phyloP scores from a whole-genome alignment of 2,113 vertebrate genomes.

The Melanotaenia duboulayi region DNA sequence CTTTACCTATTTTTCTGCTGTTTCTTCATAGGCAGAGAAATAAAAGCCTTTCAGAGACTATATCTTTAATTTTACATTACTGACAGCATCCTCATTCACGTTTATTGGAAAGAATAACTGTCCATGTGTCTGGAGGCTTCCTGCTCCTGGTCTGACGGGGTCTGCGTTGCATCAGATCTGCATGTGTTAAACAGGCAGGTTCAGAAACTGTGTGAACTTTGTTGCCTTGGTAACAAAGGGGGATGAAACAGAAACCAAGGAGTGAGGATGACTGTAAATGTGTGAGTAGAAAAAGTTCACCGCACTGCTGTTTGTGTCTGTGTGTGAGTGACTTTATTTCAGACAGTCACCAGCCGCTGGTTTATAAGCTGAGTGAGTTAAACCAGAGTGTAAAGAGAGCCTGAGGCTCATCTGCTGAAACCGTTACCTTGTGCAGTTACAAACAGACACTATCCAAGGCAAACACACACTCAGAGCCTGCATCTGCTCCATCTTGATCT shows the following conservation, averaged over 20 bases:
- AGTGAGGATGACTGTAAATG: background rate
- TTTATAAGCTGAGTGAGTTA: constrained; percentile 61
- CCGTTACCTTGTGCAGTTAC: constrained; percentile 33
- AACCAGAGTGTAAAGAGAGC: constrained; percentile 48
- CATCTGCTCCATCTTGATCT: background rate
- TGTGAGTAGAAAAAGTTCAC: background rate
- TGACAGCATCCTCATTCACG: background rate
- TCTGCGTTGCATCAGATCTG: background rate
- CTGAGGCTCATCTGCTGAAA: constrained; percentile 36
- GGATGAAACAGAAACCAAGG: background rate
- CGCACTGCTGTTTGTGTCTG: constrained; percentile 7
- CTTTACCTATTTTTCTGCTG: no score
- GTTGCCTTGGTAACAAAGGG: constrained; percentile 60
- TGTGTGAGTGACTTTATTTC: constrained; percentile 25
- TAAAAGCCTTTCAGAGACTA: no score
- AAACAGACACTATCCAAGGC: background rate
- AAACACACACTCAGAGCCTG: constrained; percentile 13
- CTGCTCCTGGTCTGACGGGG: background rate
- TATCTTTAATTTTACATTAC: no score
- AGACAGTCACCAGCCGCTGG: constrained; percentile 30
- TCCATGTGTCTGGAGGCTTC: background rate
- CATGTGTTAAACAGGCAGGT: constrained; percentile 33
- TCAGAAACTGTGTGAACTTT: constrained; percentile 22
- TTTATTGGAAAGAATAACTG: background rate
- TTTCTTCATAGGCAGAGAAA: no score